Evolutionary conservation across 2,113 vertebrate species (phyloP), one percentile per base, ranked within the genome.

Genomic region (Scopus umbretta): DNA sequence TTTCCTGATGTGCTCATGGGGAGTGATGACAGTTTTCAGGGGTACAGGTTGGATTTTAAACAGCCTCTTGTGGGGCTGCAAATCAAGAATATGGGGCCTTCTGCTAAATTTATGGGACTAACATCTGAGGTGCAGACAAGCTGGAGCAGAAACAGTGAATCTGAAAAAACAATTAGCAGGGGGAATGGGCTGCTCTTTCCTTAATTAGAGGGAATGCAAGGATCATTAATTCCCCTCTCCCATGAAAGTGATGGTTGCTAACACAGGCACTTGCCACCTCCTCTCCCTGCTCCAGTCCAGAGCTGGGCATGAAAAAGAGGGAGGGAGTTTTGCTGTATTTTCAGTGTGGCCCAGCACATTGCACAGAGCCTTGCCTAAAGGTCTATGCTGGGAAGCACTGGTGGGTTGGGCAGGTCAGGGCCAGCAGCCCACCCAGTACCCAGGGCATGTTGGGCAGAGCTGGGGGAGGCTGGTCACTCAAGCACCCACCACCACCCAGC

Each of bases 251-350:
- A 49, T 13, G 23, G 21, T 49, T 30, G 40, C 38, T 67, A 82
- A 43, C 6, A 6, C 19, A 67, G 27, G 49, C 0, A 0, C 30
- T 40, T 79, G 36, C 27, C 47, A 67, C 0, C 26, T 55, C 40
- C 34, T 36, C 14, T 84, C 32, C 32, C 36, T 42, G 13, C 25
- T 66, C 73, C 13, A 8, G 21, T 50, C 63, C 43, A 23, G 9
- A 23, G 52, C 38, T 42, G n/a, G 30, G 6, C 32, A n/a, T 1
- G 1, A 22, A 61, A 58, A 92, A 74, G 27, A 58, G 40, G 32
- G 25, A 58, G 3, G 32, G 25, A 58, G 3, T 25, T 91, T 53
- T 27, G 19, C 14, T 42, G 20, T 3, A 0, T 71, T 68, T 40
- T 47, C 42, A 62, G 20, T 14, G n/a, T 26, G 32, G 21, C 25